These are phyloP conservation scores for Ormia ochracea DNA, from an alignment of 2,888 invertebrate genomes.

Conservation along the genomic window DNA sequence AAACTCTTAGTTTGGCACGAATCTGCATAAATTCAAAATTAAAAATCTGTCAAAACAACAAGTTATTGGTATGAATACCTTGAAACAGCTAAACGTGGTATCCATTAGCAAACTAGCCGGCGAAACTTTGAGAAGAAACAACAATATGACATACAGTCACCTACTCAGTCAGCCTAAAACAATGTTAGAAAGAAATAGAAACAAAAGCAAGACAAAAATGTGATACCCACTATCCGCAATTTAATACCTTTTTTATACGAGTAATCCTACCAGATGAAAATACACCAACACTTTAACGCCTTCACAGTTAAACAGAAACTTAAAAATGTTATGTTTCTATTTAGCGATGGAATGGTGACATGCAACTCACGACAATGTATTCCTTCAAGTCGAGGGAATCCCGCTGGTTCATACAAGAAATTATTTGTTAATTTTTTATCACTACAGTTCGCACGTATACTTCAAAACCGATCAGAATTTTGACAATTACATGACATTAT, in stretches of 20 bases:
- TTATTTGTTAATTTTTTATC: too few relatives aligned
- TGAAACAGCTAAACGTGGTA: slow-evolving; percentile 43
- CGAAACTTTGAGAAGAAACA: slow-evolving; percentile 12
- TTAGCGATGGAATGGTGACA: neutral
- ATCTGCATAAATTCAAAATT: slow-evolving; percentile 64
- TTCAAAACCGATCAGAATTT: too few relatives aligned
- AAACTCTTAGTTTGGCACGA: slow-evolving; percentile 53
- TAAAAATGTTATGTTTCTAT: neutral
- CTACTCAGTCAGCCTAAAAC: slow-evolving; percentile 4
- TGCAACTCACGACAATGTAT: too few relatives aligned
- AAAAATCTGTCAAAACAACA: slow-evolving; percentile 63
- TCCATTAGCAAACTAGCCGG: slow-evolving; percentile 29
- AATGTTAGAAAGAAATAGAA: slow-evolving; percentile 7
- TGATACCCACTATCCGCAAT: slow-evolving; percentile 23
- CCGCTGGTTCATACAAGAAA: too few relatives aligned
- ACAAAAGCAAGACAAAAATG: slow-evolving; percentile 16
- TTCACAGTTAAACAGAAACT: slow-evolving; percentile 45
- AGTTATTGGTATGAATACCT: slow-evolving; percentile 56
- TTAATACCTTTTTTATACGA: slow-evolving; percentile 47
- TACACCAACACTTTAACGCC: slow-evolving; percentile 55
- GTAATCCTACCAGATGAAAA: slow-evolving; percentile 30
- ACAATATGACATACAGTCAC: slow-evolving; percentile 12
- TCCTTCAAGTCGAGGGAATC: too few relatives aligned
- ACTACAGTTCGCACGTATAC: too few relatives aligned
- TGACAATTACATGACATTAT: too few relatives aligned